These are phyloP conservation scores for Ciconia nigra DNA, from an alignment of 2,797 vertebrate genomes.

Conservation along the genomic window DNA sequence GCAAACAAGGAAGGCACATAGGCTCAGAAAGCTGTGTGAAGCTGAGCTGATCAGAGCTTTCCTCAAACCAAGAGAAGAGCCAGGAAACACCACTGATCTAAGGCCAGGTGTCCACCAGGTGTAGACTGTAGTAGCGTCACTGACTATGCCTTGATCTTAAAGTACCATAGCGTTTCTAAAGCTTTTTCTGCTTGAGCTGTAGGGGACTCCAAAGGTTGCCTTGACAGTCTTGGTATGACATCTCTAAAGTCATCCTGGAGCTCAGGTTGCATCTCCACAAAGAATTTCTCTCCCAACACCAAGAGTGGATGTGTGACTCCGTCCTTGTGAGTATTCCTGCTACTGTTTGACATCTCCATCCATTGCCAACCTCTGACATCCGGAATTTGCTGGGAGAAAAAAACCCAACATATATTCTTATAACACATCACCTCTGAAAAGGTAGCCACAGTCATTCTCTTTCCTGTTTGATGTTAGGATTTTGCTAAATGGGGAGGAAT, in stretches of 20 bases:
- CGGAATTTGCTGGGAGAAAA: not conserved
- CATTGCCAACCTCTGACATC: not conserved
- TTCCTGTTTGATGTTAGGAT: not conserved
- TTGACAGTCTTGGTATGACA: not conserved
- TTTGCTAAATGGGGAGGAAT: not conserved
- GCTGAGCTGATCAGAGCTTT: not conserved
- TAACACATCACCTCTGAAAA: not conserved
- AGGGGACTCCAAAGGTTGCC: not conserved
- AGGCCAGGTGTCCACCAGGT: not conserved
- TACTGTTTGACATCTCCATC: not conserved
- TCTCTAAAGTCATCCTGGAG: not conserved
- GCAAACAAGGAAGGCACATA: not conserved
- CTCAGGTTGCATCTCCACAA: not conserved
- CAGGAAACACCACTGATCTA: not conserved
- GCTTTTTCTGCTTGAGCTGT: not conserved
- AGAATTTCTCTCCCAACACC: not conserved
- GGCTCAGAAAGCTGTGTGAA: not conserved
- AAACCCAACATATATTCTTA: not conserved
- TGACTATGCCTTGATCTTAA: not conserved
- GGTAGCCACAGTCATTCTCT: not conserved
- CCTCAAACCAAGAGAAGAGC: not conserved
- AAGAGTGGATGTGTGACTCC: not conserved
- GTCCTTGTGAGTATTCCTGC: not conserved
- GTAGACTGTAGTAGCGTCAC: not conserved
- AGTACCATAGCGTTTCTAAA: not conserved